Evolutionary conservation across 2,113 vertebrate species (phyloP).

Genomic region (Bostrychus sinensis): DNA sequence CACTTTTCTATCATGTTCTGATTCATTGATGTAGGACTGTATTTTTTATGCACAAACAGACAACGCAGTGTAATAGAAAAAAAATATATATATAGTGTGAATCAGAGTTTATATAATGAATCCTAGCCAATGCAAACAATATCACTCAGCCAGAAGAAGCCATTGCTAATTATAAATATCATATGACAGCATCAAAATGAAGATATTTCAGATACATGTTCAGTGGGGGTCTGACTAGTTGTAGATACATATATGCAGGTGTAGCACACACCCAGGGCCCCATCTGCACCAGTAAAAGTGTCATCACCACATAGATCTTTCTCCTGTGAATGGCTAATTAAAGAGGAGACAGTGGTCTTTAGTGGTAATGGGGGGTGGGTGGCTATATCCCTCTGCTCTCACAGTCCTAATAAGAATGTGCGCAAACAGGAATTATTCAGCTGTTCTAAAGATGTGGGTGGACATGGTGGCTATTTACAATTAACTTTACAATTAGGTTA

Average conservation of each 20-base stretch:
- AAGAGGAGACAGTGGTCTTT: slow-evolving; percentile 70
- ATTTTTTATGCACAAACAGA: too few relatives aligned
- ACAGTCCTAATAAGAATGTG: slow-evolving; percentile 60
- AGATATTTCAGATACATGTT: too few relatives aligned
- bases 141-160: neutral
- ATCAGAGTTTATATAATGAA: too few relatives aligned
- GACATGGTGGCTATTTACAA: slow-evolving; percentile 55
- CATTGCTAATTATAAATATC: neutral
- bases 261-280: slow-evolving; percentile 24
- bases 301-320: slow-evolving; percentile 57
- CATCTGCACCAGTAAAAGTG: slow-evolving; percentile 63
- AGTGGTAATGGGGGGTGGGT: slow-evolving; percentile 62
- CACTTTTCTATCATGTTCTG: too few relatives aligned
- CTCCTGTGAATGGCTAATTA: slow-evolving; percentile 69
- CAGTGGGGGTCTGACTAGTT: slow-evolving; percentile 7
- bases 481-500: slow-evolving; percentile 10
- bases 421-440: slow-evolving; percentile 62
- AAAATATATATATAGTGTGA: too few relatives aligned
- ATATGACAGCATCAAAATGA: too few relatives aligned
- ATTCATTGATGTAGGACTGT: too few relatives aligned
- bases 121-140: too few relatives aligned
- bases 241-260: slow-evolving; percentile 30
- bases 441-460: slow-evolving; percentile 43
- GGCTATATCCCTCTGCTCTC: slow-evolving; percentile 44
- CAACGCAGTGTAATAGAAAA: too few relatives aligned